phyloP scores from a whole-genome alignment of 2,888 invertebrate species.

The Abrostola tripartita region DNA sequence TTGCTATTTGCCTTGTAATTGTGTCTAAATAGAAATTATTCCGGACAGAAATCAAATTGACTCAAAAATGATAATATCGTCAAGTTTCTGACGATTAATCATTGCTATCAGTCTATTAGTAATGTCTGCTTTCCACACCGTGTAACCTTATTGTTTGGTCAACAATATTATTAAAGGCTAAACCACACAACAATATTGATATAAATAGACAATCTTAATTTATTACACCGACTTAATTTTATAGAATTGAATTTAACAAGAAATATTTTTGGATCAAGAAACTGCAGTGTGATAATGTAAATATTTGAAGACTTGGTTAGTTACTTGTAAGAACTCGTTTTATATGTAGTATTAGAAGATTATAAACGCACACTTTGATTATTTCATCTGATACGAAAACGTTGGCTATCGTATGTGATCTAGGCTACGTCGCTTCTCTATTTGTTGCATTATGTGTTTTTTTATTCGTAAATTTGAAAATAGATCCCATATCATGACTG shows the following conservation, averaged over 20 bases:
- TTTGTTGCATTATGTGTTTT: too few species aligned
- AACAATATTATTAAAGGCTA: constrained; percentile 15
- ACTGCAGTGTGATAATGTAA: too few species aligned
- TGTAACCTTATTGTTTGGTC: constrained; percentile 34
- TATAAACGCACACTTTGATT: too few species aligned
- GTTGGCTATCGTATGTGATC: too few species aligned
- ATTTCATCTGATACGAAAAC: too few species aligned
- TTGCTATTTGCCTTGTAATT: constrained; percentile 26
- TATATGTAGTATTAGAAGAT: too few species aligned
- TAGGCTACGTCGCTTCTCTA: too few species aligned
- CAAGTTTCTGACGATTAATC: constrained; percentile 50
- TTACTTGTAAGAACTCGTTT: too few species aligned
- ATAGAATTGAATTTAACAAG: constrained; percentile 11
- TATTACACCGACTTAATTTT: constrained; percentile 4
- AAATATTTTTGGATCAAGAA: too few species aligned
- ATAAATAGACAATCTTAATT: too few species aligned
- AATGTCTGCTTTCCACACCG: constrained; percentile 46
- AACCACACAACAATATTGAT: constrained; percentile 3
- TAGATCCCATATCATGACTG: constrained; percentile 24
- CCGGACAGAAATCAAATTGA: constrained; percentile 28
- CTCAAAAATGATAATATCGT: constrained; percentile 34
- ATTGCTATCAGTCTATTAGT: constrained; percentile 54
- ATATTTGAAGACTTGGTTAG: too few species aligned
- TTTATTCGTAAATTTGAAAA: constrained; percentile 15
- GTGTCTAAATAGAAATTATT: constrained; percentile 30